Conservation (phyloP, 2,113 vertebrate species). For the Festucalex cinctus region DNA sequence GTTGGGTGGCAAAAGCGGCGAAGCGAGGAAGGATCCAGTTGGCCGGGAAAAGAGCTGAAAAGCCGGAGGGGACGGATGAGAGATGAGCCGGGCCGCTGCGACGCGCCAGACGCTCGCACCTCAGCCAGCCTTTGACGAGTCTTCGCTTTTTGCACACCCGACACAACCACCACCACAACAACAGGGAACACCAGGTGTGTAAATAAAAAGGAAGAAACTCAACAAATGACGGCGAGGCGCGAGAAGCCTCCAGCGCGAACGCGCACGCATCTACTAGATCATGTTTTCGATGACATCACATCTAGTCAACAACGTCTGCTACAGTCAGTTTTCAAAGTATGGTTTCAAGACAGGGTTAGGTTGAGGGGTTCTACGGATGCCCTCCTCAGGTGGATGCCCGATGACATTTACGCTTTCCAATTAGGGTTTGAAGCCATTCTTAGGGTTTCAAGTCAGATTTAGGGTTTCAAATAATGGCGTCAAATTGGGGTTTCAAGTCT, state of each 20-base stretch:
- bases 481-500: constrained; percentile 7
- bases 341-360: not conserved
- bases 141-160: constrained; percentile 14
- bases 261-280: not conserved
- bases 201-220: not conserved
- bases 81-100: constrained; percentile 17
- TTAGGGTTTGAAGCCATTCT: no score
- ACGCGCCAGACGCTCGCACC: constrained; percentile 12
- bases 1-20: constrained; percentile 13
- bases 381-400: no score
- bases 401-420: no score
- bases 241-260: constrained; percentile 5
- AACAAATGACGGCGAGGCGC: not conserved
- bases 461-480: not conserved
- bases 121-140: constrained; percentile 17
- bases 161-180: not conserved
- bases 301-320: not conserved
- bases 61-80: constrained; percentile 13
- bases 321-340: not conserved
- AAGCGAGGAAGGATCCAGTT: constrained; percentile 16
- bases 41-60: constrained; percentile 14
- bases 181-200: not conserved
- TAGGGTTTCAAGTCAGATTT: no score
- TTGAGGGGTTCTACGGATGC: no score
- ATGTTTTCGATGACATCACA: not conserved